Evolutionary conservation across 1,140 invertebrate species (phyloP), one percentile per base, ranked within the genome.

Genomic region (Diabrotica undecimpunctata): DNA sequence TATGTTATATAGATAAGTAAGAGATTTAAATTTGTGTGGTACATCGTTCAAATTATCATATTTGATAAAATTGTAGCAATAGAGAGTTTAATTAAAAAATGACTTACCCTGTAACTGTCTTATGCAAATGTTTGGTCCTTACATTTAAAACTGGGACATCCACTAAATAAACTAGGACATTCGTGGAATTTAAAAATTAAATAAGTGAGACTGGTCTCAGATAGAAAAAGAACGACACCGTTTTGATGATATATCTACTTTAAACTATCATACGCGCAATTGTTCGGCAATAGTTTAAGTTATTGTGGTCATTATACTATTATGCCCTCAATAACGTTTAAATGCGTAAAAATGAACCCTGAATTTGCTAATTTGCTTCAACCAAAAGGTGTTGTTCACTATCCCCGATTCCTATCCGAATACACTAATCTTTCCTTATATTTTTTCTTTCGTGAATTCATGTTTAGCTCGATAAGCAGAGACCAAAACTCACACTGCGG

Each of bases 271-370:
- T 69, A 62, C 64, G 66, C 66, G 70, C 71, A 75, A 75, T 72
- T 72, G 73, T 59, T 61, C 71, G 60, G 73, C 71, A 76, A 76
- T 76, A 74, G 72, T 69, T 65, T 64, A 69, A 70, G 72, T 69
- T 75, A 77, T 77, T 77, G 76, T 67, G 65, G 70, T 68, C 71
- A 75, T 74, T 77, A 77, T 75, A 70, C 69, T 75, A 77, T 77
- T 77, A 77, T 75, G 76, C 75, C 76, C 72, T 75, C 74, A 68
- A 46, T 66, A 67, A 65, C 67, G 67, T 74, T 74, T 74, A 73
- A 71, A 75, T 74, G 71, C 72, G 66, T 73, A 62, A 73, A 74
- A 75, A 74, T 74, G 71, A 71, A 67, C 66, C 72, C 62, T 74
- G 72, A 75, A 75, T 73, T 73, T 71, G 71, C 71, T 71, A 69